Evolutionary conservation across 1,140 invertebrate genomes (phyloP), one percentile per base, ranked within the genome.

Genomic region (Aphelenchoides besseyi): DNA sequence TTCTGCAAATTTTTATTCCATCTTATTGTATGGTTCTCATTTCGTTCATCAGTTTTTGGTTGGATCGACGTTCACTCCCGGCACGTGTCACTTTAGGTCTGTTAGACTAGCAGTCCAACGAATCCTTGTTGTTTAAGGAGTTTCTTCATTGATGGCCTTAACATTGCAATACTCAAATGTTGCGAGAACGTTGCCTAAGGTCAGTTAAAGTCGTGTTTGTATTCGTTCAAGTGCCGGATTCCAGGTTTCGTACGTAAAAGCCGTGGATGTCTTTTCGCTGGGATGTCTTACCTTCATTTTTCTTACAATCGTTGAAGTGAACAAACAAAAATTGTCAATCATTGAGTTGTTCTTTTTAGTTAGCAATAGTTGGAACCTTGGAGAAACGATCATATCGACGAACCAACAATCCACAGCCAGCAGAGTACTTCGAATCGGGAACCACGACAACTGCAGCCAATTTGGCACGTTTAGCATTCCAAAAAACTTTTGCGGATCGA

Each of bases 1-100:
- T 87, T 52, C 80, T 88, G 5, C 87, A 88, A 82, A 87, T 87
- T 61, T 88, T 87, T 71, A 32, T 76, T 30, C 52, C 70, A n/a
- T 68, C 62, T 3, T 55, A 68, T 57, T 37, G 64, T 29, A 74
- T 76, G 80, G 78, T 83, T 2, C 73, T 83, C 3, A 83, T 83
- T 48, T 85, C 83, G 12, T 83, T 80, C 74, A 85, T 83, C 35
- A 76, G 72, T 23, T 83, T 83, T 59, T 83, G 83, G 83, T 59
- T 83, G 33, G 82, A 83, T 59, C 33, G 82, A 26, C 61, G 70
- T 35, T 77, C 74, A 3, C 53, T 80, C 8, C 80, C 77, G 26
- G 76, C 76, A 52, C 30, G 70, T 18, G 70, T 69, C 18, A 69
- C 64, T 74, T 74, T 75, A 57, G 2, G 0, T 70, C 18, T 41